phyloP scores from a whole-genome alignment of 2,113 vertebrate genomes.

The Sterrhoptilus dennistouni region DNA sequence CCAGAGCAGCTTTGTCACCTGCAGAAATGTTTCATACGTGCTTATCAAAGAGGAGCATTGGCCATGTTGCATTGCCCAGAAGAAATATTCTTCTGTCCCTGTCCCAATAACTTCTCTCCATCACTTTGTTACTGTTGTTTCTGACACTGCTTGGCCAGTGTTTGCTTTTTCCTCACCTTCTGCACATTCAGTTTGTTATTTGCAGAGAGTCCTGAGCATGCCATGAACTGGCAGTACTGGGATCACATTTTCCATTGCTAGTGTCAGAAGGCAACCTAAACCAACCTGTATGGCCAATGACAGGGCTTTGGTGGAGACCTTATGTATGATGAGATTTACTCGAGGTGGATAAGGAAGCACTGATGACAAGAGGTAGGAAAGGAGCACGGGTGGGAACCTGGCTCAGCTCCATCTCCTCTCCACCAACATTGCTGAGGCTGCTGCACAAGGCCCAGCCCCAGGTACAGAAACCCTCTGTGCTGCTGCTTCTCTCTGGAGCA shows the following conservation, averaged over 20 bases:
- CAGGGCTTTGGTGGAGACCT: not conserved
- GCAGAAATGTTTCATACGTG: not conserved
- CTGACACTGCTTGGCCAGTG: not conserved
- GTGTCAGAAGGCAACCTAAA: not conserved
- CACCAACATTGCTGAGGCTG: accelerated
- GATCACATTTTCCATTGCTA: not conserved
- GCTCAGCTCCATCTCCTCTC: not conserved
- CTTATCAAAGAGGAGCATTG: not conserved
- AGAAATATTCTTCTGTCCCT: not conserved
- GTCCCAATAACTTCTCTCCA: not conserved
- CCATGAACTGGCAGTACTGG: not conserved
- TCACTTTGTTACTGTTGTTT: not conserved
- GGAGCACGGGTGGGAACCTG: accelerated
- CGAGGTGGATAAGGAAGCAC: not conserved
- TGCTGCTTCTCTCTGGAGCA: not conserved
- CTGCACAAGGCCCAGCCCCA: accelerated
- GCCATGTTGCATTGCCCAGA: not conserved
- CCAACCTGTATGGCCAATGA: not conserved
- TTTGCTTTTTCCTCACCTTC: not conserved
- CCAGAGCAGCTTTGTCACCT: not conserved
- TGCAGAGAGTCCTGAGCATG: not conserved
- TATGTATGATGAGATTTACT: not conserved
- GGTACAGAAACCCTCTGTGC: not conserved
- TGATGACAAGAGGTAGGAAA: not conserved
- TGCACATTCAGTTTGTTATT: not conserved